These are phyloP conservation scores for Hydrotaea cyrtoneurina DNA, from an alignment of 2,888 invertebrate genomes.

Conservation along the genomic window DNA sequence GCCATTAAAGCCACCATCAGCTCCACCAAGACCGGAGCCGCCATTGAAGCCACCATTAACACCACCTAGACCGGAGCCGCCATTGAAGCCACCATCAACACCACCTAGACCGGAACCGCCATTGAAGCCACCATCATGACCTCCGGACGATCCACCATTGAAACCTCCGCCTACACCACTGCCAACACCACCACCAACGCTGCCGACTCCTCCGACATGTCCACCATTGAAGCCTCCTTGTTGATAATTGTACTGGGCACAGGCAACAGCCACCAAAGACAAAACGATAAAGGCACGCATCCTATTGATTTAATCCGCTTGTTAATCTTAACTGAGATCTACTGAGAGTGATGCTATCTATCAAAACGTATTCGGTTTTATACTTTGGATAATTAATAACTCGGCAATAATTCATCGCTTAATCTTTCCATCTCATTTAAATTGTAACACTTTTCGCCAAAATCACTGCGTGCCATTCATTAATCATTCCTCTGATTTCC, in stretches of 20 bases:
- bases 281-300: constrained; percentile 54
- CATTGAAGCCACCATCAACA: constrained; percentile 17
- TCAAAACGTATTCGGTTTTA: constrained; percentile 22
- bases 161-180: too few species aligned
- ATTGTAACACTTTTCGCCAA: constrained; percentile 22
- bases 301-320: background rate
- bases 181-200: too few species aligned
- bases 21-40: too few species aligned
- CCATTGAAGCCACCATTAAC: constrained; percentile 14
- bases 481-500: too few species aligned
- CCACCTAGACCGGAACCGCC: background rate
- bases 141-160: background rate
- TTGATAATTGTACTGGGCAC: constrained; percentile 75
- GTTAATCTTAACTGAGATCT: background rate
- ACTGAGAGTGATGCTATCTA: constrained; percentile 26
- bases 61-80: too few species aligned
- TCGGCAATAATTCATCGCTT: background rate
- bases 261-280: constrained; percentile 46
- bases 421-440: constrained; percentile 9
- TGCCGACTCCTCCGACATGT: background rate
- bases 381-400: constrained; percentile 21
- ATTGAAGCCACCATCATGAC: background rate
- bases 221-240: constrained; percentile 69
- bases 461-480: background rate
- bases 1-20: constrained; percentile 45